These are phyloP conservation scores for Drosophila hamatofila DNA, from an alignment of 2,888 invertebrate genomes.

Conservation along the genomic window DNA sequence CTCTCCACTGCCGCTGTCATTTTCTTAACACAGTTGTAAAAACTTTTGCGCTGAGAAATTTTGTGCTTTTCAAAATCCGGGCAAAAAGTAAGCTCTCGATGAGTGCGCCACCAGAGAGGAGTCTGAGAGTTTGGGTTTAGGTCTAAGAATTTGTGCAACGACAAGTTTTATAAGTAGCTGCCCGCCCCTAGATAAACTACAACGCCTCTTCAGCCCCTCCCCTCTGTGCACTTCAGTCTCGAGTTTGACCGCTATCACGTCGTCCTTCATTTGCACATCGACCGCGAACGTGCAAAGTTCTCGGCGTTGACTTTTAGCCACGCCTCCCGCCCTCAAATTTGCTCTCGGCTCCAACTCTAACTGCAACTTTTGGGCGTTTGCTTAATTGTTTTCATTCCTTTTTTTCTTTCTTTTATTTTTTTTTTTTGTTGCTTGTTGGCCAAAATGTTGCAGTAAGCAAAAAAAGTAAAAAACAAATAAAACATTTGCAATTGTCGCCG, in stretches of 20 bases:
- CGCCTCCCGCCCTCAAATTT: conserved; percentile 15
- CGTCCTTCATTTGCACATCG: conserved; percentile 81
- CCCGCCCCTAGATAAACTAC: conserved; percentile 20
- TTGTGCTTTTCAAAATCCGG: conserved; percentile 65
- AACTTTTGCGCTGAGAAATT: conserved; percentile 68
- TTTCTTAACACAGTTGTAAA: conserved; percentile 81
- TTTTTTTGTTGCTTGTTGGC: conserved; percentile 21
- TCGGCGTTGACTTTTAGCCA: conserved; percentile 51
- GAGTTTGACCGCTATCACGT: conserved; percentile 59
- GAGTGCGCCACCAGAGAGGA: not conserved
- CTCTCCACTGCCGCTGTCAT: conserved; percentile 27
- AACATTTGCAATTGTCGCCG: conserved; percentile 73
- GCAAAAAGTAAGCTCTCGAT: conserved; percentile 36
- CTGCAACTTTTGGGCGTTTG: conserved; percentile 22
- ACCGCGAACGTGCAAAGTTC: conserved; percentile 69
- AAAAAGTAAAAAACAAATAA: conserved; percentile 52
- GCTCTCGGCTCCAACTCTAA: not conserved
- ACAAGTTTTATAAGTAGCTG: conserved; percentile 76
- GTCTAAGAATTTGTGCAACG: conserved; percentile 62
- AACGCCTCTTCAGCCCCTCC: no score
- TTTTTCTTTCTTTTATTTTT: conserved; percentile 1
- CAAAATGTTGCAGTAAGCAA: conserved; percentile 20
- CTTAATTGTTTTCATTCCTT: conserved; percentile 66
- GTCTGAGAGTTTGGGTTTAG: conserved; percentile 1
- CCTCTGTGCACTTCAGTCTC: not conserved